Evolutionary conservation across 2,888 invertebrate species (phyloP).

Genomic region (Melanostoma scalare): DNA sequence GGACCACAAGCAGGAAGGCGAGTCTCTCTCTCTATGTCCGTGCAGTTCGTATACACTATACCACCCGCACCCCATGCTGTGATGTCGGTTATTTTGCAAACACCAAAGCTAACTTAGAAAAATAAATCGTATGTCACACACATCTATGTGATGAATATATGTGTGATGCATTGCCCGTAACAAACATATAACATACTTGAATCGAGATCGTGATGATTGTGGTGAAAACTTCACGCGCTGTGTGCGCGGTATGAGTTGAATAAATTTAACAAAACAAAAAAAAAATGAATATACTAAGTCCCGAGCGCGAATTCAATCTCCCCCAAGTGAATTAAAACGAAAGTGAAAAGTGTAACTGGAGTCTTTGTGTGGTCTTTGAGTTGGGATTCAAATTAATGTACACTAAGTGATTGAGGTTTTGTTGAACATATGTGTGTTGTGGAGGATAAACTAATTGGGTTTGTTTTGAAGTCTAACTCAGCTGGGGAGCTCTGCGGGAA

Average conservation of each 20-base stretch:
- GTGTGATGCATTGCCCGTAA: conserved; percentile 29
- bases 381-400: conserved; percentile 25
- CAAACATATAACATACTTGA: not conserved
- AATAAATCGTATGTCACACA: conserved; percentile 57
- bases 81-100: conserved; percentile 50
- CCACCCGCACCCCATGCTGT: conserved; percentile 52
- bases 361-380: conserved; percentile 29
- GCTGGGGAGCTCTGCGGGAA: conserved; percentile 48
- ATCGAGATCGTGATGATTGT: conserved; percentile 43
- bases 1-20: conserved; percentile 45
- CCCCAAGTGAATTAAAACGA: conserved; percentile 41
- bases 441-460: conserved; percentile 40
- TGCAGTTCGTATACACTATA: not conserved
- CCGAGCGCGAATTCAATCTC: conserved; percentile 43
- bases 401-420: conserved; percentile 23
- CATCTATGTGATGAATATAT: conserved; percentile 43
- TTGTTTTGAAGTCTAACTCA: conserved; percentile 35
- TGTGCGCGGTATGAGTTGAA: conserved; percentile 39
- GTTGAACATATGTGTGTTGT: conserved; percentile 32
- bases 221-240: conserved; percentile 60
- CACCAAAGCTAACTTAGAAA: conserved; percentile 32
- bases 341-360: conserved; percentile 65
- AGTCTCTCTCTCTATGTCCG: not conserved
- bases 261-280: conserved; percentile 5
- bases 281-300: conserved; percentile 18